A percentile compares a stretch with the other conserved stretches of the same genome.
Conservation (phyloP, 2,113 vertebrate genomes). For the Python bivittatus region DNA sequence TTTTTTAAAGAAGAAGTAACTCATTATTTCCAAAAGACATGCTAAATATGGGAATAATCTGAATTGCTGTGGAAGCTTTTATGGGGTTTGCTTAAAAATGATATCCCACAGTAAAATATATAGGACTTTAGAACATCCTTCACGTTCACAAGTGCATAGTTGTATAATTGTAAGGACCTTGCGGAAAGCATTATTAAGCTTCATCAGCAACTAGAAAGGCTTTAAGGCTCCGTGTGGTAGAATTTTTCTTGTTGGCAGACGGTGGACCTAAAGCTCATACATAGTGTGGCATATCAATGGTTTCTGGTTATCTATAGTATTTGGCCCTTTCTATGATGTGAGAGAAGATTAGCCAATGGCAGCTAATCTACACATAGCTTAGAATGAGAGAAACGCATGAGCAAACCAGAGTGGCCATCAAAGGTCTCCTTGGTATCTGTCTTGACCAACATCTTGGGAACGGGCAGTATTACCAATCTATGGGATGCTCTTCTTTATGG, state of each 20-base stretch:
- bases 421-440: background rate
- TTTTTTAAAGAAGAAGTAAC: slow-evolving; percentile 37
- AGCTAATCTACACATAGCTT: background rate
- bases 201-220: background rate
- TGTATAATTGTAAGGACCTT: background rate
- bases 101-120: slow-evolving; percentile 1
- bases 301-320: background rate
- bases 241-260: background rate
- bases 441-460: background rate
- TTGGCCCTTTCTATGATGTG: background rate
- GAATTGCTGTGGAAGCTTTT: slow-evolving; percentile 1
- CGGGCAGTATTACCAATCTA: background rate
- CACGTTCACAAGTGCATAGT: slow-evolving; percentile 28
- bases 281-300: background rate
- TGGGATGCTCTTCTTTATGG: background rate
- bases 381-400: background rate
- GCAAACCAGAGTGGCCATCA: background rate
- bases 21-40: slow-evolving; percentile 40
- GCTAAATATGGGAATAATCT: slow-evolving; percentile 31
- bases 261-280: background rate
- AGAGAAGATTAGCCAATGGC: background rate
- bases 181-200: background rate
- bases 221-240: background rate
- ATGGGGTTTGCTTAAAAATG: background rate
- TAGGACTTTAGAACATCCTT: slow-evolving; percentile 18